These are phyloP conservation scores for Anorthoa munda DNA, from an alignment of 2,888 invertebrate genomes.

Conservation along the genomic window DNA sequence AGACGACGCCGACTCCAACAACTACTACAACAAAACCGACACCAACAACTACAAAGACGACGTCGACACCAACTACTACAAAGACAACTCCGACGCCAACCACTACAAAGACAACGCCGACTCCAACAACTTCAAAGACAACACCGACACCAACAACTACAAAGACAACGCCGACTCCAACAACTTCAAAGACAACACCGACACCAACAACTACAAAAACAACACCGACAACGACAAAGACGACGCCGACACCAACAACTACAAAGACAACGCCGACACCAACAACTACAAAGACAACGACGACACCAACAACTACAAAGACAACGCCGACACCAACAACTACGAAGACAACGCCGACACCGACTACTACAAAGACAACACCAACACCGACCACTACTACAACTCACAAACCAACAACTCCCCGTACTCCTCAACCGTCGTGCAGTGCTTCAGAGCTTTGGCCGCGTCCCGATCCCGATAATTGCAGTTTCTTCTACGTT, in stretches of 20 bases:
- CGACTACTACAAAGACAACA: neutral
- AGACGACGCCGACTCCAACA: no score
- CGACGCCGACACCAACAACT: neutral
- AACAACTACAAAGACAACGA: neutral
- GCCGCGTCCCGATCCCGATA: neutral
- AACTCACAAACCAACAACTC: neutral
- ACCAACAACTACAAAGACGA: no score
- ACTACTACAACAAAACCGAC: no score
- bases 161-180: neutral
- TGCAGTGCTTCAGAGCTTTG: neutral
- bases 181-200: neutral
- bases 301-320: neutral
- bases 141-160: neutral
- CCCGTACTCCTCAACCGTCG: neutral
- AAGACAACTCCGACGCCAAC: no score
- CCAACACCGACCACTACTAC: neutral
- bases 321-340: neutral
- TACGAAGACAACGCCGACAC: neutral
- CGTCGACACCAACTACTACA: no score
- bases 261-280: neutral
- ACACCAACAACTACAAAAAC: neutral
- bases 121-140: neutral
- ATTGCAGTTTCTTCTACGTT: slow-evolving; percentile 31
- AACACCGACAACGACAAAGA: neutral
- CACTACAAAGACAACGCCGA: no score